phyloP scores from a whole-genome alignment of 1,140 invertebrate species.

The Goniozus legneri region DNA sequence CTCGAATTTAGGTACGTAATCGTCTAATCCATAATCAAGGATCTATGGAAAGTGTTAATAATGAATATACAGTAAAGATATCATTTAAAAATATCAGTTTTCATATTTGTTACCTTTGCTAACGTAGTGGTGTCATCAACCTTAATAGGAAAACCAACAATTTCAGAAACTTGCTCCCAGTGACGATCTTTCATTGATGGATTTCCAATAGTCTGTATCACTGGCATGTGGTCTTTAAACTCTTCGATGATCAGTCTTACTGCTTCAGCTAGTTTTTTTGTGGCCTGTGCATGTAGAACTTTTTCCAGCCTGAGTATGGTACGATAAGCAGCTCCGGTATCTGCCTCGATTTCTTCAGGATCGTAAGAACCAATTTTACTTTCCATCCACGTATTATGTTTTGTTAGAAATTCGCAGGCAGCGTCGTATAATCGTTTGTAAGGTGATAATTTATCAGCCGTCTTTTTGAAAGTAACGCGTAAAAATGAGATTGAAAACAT shows the following conservation, averaged over 20 bases:
- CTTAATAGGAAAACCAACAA: constrained; percentile 89
- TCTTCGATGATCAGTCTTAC: constrained; percentile 77
- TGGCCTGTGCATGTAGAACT: constrained; percentile 69
- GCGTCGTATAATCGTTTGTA: constrained; percentile 89
- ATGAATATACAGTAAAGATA: background rate
- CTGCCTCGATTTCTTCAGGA: constrained; percentile 84
- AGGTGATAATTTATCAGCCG: constrained; percentile 72
- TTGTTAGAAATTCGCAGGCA: constrained; percentile 79
- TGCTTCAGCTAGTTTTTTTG: constrained; percentile 62
- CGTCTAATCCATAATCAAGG: constrained; percentile 89
- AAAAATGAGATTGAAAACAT: background rate
- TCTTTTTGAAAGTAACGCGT: too few relatives aligned
- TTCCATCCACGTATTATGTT: constrained; percentile 79
- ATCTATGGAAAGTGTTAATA: constrained; percentile 52
- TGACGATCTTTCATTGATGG: constrained; percentile 89
- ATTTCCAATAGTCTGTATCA: constrained; percentile 90
- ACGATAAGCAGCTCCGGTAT: constrained; percentile 76
- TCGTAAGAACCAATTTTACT: constrained; percentile 80
- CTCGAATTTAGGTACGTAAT: constrained; percentile 90
- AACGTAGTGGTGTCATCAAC: constrained; percentile 82
- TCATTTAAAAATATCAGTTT: background rate
- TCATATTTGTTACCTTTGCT: constrained; percentile 60
- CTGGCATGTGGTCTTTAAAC: constrained; percentile 86
- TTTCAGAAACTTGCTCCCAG: constrained; percentile 95
- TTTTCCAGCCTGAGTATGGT: constrained; percentile 87